Conservation (phyloP, 1,140 invertebrate genomes). For the Globodera rostochiensis region DNA sequence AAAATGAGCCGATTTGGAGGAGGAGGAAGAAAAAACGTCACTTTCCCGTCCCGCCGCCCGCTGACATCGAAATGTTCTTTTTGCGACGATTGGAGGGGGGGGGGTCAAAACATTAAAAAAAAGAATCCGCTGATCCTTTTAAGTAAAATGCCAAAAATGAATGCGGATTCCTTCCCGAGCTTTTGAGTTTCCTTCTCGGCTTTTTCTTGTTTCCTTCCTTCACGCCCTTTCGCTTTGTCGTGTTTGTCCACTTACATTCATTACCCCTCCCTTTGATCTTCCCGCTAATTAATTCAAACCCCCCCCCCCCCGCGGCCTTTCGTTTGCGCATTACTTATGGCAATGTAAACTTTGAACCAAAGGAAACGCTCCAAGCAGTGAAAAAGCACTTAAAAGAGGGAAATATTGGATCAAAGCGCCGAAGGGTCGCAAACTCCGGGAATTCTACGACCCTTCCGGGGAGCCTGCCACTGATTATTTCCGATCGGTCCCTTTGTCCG, state of each 20-base stretch:
- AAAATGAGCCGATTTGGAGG: background rate
- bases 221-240: background rate
- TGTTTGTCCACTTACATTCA: background rate
- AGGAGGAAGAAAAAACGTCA: background rate
- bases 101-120: too few relatives aligned
- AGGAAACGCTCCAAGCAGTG: background rate
- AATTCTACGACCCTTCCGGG: background rate
- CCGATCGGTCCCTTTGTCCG: background rate
- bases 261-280: background rate
- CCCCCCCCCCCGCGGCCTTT: too few relatives aligned
- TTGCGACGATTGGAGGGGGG: too few relatives aligned
- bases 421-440: too few relatives aligned
- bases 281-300: background rate
- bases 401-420: too few relatives aligned
- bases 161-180: too few relatives aligned
- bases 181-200: too few relatives aligned
- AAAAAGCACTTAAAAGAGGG: conserved; percentile 8
- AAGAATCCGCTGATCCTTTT: too few relatives aligned
- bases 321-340: too few relatives aligned
- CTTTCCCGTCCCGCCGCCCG: background rate
- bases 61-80: background rate
- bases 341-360: too few relatives aligned
- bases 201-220: too few relatives aligned
- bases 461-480: background rate
- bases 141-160: too few relatives aligned